Base-by-base conservation (phyloP, 2,797 vertebrate genomes). In the Phyllotis vaccarum region DNA sequence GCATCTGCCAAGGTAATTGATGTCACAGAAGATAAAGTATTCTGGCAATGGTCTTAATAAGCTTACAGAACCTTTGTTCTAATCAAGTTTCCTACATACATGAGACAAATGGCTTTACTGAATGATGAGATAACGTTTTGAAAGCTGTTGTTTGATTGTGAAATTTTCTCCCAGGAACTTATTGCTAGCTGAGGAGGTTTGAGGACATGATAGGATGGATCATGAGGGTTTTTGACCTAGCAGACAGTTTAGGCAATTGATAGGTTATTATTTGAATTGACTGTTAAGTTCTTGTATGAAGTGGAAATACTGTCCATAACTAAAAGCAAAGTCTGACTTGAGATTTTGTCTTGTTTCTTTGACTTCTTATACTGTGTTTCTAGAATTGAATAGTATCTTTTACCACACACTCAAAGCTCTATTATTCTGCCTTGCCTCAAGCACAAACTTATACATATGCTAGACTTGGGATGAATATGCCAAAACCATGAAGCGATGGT, bases 401-500 rank as follows among this genome's bases (percentile, higher is more conserved):
- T 0, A 29, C 13, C 46, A 54, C 34, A 70, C 64, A 37, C 8
- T 8, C 13, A 17, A 7, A 52, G 31, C 21, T n/a, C 37, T 13
- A 3, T 34, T 13, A 70, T 37, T 37, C 34, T 86, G 34, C 34
- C 8, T 86, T 27, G 13, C 13, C 5, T 86, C 22, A 70, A 13
- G 22, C 7, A n/a, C 21, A 68, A 86, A 37, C 3, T 2, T 34
- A 12, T n/a, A 1, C 2, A 86, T 37, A 7, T 70, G 3, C 1
- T 27, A 22, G 11, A 3, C 7, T 86, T n/a, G 6, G 21, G 1
- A 1, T 43, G 22, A 54, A 49, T 6, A 17, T 21, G 0, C 12
- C 13, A 5, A 52, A 52, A 24, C 22, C 3, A 17, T 54, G 21
- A 70, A 1, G 12, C 37, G 43, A 62, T 62, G 7, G 29, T 19